A percentile compares a stretch with the other conserved stretches of the same genome.
Conservation (phyloP, 2,888 invertebrate species). For the Melanchra persicariae region DNA sequence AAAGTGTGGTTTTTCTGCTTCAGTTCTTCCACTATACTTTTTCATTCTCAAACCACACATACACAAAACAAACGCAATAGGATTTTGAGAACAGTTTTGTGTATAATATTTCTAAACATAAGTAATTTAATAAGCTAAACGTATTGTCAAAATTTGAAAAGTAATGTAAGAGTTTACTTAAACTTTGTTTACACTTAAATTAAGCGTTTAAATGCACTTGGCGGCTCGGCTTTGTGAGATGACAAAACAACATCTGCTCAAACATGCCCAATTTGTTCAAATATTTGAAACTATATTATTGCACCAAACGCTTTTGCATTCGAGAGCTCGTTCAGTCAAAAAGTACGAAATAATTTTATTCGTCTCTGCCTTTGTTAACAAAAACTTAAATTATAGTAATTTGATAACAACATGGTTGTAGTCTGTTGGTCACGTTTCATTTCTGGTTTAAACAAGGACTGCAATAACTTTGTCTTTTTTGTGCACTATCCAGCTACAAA, state of each 20-base stretch:
- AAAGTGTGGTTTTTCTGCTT: background rate
- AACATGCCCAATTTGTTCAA: constrained; percentile 26
- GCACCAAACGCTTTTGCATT: background rate
- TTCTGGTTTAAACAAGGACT: constrained; percentile 35
- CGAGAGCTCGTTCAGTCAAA: constrained; percentile 1
- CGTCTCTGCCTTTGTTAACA: constrained; percentile 34
- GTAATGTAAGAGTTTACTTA: background rate
- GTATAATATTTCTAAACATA: too few species aligned
- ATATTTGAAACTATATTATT: constrained; percentile 22
- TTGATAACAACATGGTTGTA: constrained; percentile 37
- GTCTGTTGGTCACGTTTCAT: constrained; percentile 44
- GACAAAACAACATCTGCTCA: constrained; percentile 15
- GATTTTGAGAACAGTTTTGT: too few species aligned
- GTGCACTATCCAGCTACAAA: constrained; percentile 18
- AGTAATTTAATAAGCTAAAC: too few species aligned
- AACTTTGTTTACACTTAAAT: background rate
- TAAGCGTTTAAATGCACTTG: constrained; percentile 20
- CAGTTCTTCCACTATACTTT: background rate
- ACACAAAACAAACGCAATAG: too few species aligned
- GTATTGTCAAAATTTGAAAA: background rate
- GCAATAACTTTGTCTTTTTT: constrained; percentile 24
- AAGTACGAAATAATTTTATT: constrained; percentile 2
- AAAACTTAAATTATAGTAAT: constrained; percentile 47
- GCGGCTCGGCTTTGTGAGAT: constrained; percentile 6
- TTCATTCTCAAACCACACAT: background rate